Evolutionary conservation across 2,888 invertebrate species (phyloP).

Genomic region (Branchinecta sandiegonensis): DNA sequence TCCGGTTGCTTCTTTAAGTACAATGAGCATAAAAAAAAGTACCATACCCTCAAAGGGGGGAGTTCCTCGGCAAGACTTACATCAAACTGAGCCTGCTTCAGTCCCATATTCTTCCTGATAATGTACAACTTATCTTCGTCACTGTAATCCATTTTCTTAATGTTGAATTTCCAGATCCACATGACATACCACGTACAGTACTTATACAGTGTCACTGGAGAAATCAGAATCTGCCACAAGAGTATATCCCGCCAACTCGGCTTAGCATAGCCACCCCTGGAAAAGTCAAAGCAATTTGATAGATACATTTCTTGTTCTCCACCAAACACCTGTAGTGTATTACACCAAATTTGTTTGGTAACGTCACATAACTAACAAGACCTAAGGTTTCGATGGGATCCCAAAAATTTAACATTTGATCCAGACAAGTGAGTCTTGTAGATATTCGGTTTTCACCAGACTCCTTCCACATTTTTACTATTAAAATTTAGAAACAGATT

Average conservation of each 20-base stretch:
- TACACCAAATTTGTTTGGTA: background rate
- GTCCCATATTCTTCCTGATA: constrained; percentile 57
- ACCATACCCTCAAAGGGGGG: too few relatives aligned
- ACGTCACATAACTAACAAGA: too few relatives aligned
- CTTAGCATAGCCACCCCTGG: constrained; percentile 72
- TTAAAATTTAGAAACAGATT: too few relatives aligned
- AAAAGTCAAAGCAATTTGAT: constrained; percentile 24
- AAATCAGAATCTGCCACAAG: constrained; percentile 64
- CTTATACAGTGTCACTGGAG: constrained; percentile 55
- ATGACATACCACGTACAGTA: constrained; percentile 57
- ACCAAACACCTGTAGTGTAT: background rate
- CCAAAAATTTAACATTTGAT: too few relatives aligned
- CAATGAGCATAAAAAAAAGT: too few relatives aligned
- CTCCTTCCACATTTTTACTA: too few relatives aligned
- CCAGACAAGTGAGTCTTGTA: too few relatives aligned
- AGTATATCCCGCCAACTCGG: constrained; percentile 60
- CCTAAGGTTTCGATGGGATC: too few relatives aligned
- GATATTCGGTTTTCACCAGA: too few relatives aligned
- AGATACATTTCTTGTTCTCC: constrained; percentile 1
- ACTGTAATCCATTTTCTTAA: constrained; percentile 59
- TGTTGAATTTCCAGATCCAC: constrained; percentile 67
- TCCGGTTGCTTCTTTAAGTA: too few relatives aligned
- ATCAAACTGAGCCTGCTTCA: constrained; percentile 40
- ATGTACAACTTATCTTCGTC: constrained; percentile 69
- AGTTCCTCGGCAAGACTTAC: constrained; percentile 32